Evolutionary conservation across 2,888 invertebrate species (phyloP), one percentile per base, ranked within the genome.

Genomic region (Dexiosoma caninum): DNA sequence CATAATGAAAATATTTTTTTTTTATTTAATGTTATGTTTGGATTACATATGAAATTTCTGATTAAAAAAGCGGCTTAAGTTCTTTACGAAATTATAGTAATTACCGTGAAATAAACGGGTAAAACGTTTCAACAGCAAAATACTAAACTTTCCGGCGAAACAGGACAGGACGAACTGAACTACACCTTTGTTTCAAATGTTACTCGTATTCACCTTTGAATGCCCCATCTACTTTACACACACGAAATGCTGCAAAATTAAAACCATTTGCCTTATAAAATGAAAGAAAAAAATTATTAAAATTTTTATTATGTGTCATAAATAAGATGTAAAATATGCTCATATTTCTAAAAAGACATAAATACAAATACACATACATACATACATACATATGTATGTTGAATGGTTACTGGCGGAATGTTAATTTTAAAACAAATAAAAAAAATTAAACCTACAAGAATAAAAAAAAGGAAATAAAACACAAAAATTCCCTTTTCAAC

Each of bases 301-400:
- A 70, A 75, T 53, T 80, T 70, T 64, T 80, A 75, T 70, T 40
- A 75, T 66, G 75, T 80, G 70, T 66, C 75, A 80, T 80, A 75
- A 75, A 80, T 60, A 75, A 75, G 70, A 80, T 75, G 66, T 80
- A 59, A 80, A 70, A 79, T 64, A 69, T 74, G 74, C 27, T 70
- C 27, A 70, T 51, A 66, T 79, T 51, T 23, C 10, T 40, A 62
- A 66, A 53, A 49, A 19, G 5, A 40, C n/a, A n/a, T n/a, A n/a
- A n/a, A n/a, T n/a, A n/a, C n/a, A n/a, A n/a, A n/a, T n/a, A n/a
- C n/a, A 40, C 37, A 9, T 12, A 10, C 7, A 30, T 27, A 4
- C 7, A 30, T 19, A 60, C 4, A 9, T 46, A 27, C 35, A 1
- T 49, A 64, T 40, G 27, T 3, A 27, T 27, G 6, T 27, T 27